Evolutionary conservation across 2,888 invertebrate species (phyloP).

Genomic region (Bombyx huttoni): DNA sequence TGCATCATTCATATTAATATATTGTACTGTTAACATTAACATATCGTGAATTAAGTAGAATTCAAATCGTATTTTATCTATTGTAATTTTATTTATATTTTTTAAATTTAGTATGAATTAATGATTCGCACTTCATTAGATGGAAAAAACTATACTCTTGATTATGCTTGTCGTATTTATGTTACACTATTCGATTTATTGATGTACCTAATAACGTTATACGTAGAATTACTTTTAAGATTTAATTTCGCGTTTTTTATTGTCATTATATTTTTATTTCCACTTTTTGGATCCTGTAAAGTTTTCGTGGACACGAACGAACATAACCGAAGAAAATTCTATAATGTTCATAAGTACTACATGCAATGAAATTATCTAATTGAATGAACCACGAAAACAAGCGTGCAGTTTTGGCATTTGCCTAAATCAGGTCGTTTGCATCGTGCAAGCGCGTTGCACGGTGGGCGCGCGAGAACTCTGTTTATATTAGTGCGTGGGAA

Average conservation of each 20-base stretch:
- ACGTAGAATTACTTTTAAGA: too few relatives aligned
- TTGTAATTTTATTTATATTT: background rate
- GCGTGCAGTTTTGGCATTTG: slow-evolving; percentile 4
- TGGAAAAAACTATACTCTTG: too few relatives aligned
- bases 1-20: background rate
- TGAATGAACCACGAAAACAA: background rate
- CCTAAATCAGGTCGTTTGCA: slow-evolving; percentile 5
- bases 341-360: background rate
- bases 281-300: too few relatives aligned
- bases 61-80: background rate
- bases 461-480: background rate
- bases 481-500: slow-evolving; percentile 40
- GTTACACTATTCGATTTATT: too few relatives aligned
- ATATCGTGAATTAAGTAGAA: background rate
- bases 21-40: background rate
- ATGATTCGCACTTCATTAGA: too few relatives aligned
- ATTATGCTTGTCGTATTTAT: too few relatives aligned
- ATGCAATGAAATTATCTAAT: background rate
- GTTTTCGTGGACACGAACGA: too few relatives aligned
- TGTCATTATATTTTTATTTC: too few relatives aligned
- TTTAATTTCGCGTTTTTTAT: too few relatives aligned
- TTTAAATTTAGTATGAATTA: background rate
- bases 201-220: too few relatives aligned
- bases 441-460: slow-evolving; percentile 1
- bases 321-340: background rate